Conservation (phyloP, 2,888 invertebrate species). For the Andrena minutula region DNA sequence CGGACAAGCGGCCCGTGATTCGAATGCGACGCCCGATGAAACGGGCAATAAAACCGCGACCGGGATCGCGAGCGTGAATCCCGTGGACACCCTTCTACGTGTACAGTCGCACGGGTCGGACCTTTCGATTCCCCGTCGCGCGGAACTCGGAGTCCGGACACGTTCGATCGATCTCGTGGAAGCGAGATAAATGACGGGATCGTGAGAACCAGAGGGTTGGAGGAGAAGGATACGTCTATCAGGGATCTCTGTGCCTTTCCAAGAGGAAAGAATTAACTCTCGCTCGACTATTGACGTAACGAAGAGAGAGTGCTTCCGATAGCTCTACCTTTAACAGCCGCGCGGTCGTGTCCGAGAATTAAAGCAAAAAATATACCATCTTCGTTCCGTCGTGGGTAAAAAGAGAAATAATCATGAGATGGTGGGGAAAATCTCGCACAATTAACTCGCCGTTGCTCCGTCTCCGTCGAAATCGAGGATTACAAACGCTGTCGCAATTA, state of each 20-base stretch:
- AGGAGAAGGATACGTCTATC: slow-evolving; percentile 20
- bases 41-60: slow-evolving; percentile 43
- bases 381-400: not conserved
- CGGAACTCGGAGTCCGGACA: slow-evolving; percentile 28
- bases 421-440: slow-evolving; percentile 4
- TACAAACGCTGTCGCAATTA: slow-evolving; percentile 46
- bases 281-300: slow-evolving; percentile 36
- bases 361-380: not conserved
- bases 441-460: slow-evolving; percentile 15
- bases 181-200: slow-evolving; percentile 42
- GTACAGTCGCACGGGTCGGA: slow-evolving; percentile 2
- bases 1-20: slow-evolving; percentile 34
- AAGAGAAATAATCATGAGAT: not conserved
- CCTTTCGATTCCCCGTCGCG: not conserved
- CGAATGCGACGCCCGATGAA: slow-evolving; percentile 20
- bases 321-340: not conserved
- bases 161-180: slow-evolving; percentile 27
- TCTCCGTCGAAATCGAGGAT: slow-evolving; percentile 33
- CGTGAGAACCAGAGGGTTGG: not conserved
- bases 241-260: not conserved
- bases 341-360: not conserved
- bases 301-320: slow-evolving; percentile 31
- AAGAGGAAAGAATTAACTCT: slow-evolving; percentile 26
- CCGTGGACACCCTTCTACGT: not conserved
- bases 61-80: slow-evolving; percentile 8